Percentiles rank a stretch among this genome's conserved stretches.
Conservation (phyloP, 2,113 vertebrate genomes). For the Entosphenus tridentatus region DNA sequence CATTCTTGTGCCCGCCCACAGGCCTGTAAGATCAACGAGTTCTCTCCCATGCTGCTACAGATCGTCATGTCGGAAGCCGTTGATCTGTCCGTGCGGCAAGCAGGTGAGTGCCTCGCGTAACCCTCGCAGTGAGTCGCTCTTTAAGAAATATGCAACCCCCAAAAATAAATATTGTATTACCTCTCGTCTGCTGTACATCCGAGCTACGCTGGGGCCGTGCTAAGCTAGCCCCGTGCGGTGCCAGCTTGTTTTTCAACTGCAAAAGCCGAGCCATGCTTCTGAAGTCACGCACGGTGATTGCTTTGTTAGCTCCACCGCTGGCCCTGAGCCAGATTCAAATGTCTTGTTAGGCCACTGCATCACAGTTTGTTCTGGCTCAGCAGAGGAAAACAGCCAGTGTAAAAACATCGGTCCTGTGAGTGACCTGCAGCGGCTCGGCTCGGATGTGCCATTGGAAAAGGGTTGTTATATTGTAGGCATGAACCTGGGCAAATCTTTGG, state of each 20-base stretch:
- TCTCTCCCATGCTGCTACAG: slow-evolving; percentile 77
- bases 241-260: background rate
- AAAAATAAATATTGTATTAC: slow-evolving; percentile 12
- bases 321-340: no score
- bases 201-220: slow-evolving; percentile 12
- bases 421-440: no score
- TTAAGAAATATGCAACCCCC: slow-evolving; percentile 15
- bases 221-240: background rate
- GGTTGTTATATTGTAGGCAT: no score
- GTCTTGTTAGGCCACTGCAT: no score
- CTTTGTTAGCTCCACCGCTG: no score
- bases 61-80: slow-evolving; percentile 87
- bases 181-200: slow-evolving; percentile 15
- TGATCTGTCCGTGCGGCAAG: slow-evolving; percentile 85
- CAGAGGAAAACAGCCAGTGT: no score
- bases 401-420: no score
- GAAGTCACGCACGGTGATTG: background rate
- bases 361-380: no score
- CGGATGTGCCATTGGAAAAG: no score
- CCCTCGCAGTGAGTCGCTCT: slow-evolving; percentile 7
- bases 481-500: no score
- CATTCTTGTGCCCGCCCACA: slow-evolving; percentile 20
- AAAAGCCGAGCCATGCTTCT: slow-evolving; percentile 13
- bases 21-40: slow-evolving; percentile 98
- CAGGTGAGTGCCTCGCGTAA: slow-evolving; percentile 34